These are phyloP conservation scores for Loriculus beryllinus DNA, from an alignment of 2,797 vertebrate genomes.

Conservation along the genomic window DNA sequence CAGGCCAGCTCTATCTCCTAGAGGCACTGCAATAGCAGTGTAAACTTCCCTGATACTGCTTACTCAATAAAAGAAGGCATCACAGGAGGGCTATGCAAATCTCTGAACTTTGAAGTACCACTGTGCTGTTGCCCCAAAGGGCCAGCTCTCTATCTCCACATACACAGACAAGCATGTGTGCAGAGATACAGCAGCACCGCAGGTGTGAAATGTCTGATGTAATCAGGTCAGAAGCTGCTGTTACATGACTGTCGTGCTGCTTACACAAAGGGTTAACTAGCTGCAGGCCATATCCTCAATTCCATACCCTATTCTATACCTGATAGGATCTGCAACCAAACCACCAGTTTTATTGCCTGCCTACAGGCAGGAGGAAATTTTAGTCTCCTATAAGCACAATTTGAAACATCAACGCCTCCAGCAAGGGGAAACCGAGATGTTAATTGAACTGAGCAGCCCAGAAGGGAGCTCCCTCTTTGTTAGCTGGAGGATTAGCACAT, in stretches of 20 bases:
- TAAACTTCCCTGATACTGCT: not conserved
- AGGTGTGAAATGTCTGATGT: conserved; percentile 35
- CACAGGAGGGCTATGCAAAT: conserved; percentile 29
- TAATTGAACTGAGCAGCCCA: conserved; percentile 29
- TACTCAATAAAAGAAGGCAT: not conserved
- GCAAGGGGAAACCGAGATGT: conserved; percentile 11
- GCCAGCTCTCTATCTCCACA: not conserved
- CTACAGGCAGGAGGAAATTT: conserved; percentile 44
- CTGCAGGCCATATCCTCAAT: conserved; percentile 6
- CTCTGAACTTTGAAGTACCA: not conserved
- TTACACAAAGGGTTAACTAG: conserved; percentile 1
- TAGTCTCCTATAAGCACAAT: conserved; percentile 28
- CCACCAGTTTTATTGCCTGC: conserved; percentile 54
- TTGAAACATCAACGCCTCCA: conserved; percentile 19
- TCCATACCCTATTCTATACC: not conserved
- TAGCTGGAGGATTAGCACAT: not conserved
- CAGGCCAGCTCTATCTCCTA: not conserved
- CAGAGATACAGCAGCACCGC: rapidly evolving
- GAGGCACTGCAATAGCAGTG: not conserved
- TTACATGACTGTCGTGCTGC: not conserved
- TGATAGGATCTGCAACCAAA: conserved; percentile 60
- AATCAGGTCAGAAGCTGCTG: not conserved
- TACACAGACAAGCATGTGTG: not conserved
- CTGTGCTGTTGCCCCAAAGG: not conserved
- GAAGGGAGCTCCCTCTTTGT: conserved; percentile 13